Base-by-base conservation (phyloP, 2,113 vertebrate species). In the Chionomys nivalis region DNA sequence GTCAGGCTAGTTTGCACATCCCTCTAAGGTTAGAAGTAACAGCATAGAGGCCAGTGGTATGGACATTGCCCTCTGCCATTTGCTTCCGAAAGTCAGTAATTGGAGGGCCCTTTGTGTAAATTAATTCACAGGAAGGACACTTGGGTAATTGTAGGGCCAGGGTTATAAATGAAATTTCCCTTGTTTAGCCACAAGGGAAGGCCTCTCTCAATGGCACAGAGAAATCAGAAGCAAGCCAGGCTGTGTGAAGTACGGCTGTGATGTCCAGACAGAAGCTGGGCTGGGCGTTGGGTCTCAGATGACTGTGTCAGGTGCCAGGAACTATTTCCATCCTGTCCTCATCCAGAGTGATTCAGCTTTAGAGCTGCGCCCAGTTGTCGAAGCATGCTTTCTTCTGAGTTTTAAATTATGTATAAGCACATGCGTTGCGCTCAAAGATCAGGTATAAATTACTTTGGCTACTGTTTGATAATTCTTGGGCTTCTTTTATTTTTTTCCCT, bases 331-430 rank as follows among this genome's bases (percentile, higher is more conserved):
- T 70, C 52, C 26, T 65, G 90, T 93, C 72, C 86, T 78, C 52
- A 42, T 81, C 52, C 86, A 95, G 92, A 90, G 86, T 93, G 91
- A 95, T 77, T 97, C 94, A 94, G 95, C 61, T 65, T 81, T 92
- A 93, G 94, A 95, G 75, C 91, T 90, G 94, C 63, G 82, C 82
- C 95, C 23, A 77, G 86, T 78, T 97, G 93, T 96, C 90, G 89
- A 95, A 82, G 96, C 96, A 97, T 97, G 97, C 95, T 93, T 97
- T 94, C 72, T 94, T 65, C 94, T 89, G 81, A 58, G 81, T 94
- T 96, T 97, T 94, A 93, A 97, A 89, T 97, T 86, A 94, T 95
- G 88, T 96, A 61, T 95, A 95, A 78, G 95, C 72, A 97, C 55
- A 58, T 36, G 73, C 63, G 81, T 89, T 89, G 95, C 77, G 89